Evolutionary conservation across 1,140 invertebrate genomes (phyloP).

Genomic region (Pseudomyrmex concolor): DNA sequence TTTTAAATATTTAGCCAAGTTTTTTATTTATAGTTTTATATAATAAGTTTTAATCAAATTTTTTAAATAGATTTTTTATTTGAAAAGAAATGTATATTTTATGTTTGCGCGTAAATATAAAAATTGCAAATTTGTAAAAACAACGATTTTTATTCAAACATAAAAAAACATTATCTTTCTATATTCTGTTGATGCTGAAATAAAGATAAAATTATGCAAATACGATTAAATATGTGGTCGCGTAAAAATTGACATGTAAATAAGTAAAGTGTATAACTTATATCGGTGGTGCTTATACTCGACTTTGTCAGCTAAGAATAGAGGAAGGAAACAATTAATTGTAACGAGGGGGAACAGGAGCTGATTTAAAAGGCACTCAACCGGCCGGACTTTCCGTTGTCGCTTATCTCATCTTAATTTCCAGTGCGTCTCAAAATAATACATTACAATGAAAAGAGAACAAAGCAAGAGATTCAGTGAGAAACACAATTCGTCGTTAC

Average conservation of each 20-base stretch:
- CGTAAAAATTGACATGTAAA: background rate
- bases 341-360: conserved; percentile 17
- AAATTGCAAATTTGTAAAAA: background rate
- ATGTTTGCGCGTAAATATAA: background rate
- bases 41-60: background rate
- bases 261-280: background rate
- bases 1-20: background rate
- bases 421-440: conserved; percentile 3
- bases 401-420: conserved; percentile 50
- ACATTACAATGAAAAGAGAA: background rate
- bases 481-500: background rate
- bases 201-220: too few relatives aligned
- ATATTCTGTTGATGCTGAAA: too few relatives aligned
- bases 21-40: background rate
- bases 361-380: conserved; percentile 19
- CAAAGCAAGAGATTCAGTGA: background rate
- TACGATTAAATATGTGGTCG: background rate
- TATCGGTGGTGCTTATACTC: background rate
- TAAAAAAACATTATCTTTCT: background rate
- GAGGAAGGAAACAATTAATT: conserved; percentile 54
- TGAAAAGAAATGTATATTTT: background rate
- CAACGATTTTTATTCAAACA: too few relatives aligned
- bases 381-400: background rate
- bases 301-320: conserved; percentile 37
- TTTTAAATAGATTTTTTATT: conserved; percentile 4